Percentiles rank a stretch among this genome's conserved stretches.
Evolutionary conservation across 1,140 invertebrate species (phyloP).

Genomic region (Holcopasites calliopsidis): DNA sequence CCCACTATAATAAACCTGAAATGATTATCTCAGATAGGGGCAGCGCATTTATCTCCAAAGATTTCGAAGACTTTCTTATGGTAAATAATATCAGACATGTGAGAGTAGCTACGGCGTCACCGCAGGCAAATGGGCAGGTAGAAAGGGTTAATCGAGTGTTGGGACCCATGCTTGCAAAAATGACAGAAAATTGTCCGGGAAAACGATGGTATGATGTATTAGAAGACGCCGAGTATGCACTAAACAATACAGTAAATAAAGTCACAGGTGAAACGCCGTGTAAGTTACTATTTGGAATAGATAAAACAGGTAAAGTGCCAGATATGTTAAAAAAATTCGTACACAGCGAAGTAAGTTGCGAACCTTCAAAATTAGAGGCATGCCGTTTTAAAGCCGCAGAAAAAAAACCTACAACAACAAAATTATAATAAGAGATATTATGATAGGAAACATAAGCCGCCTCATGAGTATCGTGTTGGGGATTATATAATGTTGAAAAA

Average conservation of each 20-base stretch:
- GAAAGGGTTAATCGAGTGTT: not conserved
- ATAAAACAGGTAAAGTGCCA: not conserved
- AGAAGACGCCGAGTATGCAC: not conserved
- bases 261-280: not conserved
- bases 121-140: slow-evolving; percentile 1
- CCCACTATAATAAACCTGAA: not conserved
- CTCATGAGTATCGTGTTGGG: not conserved
- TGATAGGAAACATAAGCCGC: too few species aligned
- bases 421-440: too few species aligned
- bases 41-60: not conserved
- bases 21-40: not conserved
- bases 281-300: slow-evolving; percentile 8
- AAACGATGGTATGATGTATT: not conserved
- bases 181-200: not conserved
- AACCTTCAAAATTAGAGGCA: too few species aligned
- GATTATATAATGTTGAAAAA: slow-evolving; percentile 1
- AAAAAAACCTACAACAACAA: too few species aligned
- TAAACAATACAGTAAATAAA: not conserved
- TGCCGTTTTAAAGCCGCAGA: too few species aligned
- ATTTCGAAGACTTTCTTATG: not conserved
- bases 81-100: not conserved
- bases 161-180: not conserved
- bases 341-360: not conserved
- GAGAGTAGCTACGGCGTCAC: too few species aligned
- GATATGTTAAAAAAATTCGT: not conserved